Evolutionary conservation across 64 coral and sea anemone genomes (phyloP).

Genomic region (Pocillopora verrucosa): DNA sequence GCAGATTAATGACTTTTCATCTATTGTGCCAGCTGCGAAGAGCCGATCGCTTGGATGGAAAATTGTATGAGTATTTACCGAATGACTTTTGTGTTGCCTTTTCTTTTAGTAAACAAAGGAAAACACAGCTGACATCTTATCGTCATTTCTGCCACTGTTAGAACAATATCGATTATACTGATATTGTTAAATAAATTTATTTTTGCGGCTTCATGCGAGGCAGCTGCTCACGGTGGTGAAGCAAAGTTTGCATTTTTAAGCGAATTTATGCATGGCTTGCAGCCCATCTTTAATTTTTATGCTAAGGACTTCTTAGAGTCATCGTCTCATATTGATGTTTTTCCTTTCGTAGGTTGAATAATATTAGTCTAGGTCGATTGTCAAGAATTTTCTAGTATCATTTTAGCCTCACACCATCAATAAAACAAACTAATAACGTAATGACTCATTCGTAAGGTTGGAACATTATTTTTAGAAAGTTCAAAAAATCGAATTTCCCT

Average conservation of each 20-base stretch:
- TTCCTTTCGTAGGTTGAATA: not conserved
- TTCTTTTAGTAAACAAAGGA: constrained; percentile 24
- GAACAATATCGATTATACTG: not conserved
- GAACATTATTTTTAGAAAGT: not conserved
- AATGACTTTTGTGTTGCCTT: not conserved
- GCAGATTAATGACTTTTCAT: constrained; percentile 29
- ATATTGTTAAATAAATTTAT: constrained; percentile 46
- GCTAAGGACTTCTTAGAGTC: not conserved
- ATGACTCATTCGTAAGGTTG: not conserved
- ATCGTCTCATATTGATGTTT: not conserved
- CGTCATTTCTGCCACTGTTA: not conserved
- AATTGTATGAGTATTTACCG: constrained; percentile 38
- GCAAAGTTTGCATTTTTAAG: constrained; percentile 42
- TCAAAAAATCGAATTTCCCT: not conserved
- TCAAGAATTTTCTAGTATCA: not conserved
- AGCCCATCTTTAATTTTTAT: not conserved
- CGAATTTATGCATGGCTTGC: not conserved
- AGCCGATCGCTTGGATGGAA: constrained; percentile 21
- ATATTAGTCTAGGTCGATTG: not conserved
- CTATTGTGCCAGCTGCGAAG: constrained; percentile 18
- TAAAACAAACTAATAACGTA: not conserved
- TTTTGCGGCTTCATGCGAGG: not conserved
- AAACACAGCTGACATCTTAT: constrained; percentile 8
- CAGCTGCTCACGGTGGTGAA: constrained; percentile 2
- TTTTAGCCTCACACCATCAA: not conserved